A percentile compares a stretch with the other conserved stretches of the same genome.
These are phyloP conservation scores for Drosophila paranaensis DNA, from an alignment of 2,888 invertebrate genomes.

Conservation along the genomic window DNA sequence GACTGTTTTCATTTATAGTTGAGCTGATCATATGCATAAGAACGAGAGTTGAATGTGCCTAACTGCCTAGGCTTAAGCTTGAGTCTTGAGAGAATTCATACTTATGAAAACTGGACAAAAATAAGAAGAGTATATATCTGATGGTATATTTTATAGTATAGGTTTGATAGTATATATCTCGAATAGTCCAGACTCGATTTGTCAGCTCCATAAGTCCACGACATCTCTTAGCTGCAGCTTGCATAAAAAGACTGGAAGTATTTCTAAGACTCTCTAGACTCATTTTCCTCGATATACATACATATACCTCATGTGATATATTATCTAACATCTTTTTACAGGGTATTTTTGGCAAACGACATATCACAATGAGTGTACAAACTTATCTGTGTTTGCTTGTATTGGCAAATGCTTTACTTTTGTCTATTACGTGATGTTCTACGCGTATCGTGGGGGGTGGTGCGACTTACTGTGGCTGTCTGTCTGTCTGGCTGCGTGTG, in stretches of 20 bases:
- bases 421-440: conserved; percentile 48
- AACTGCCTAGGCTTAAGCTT: neutral
- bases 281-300: no score
- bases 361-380: conserved; percentile 16
- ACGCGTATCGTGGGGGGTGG: conserved; percentile 2
- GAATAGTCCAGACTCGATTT: no score
- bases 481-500: neutral
- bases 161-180: no score
- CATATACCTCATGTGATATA: no score
- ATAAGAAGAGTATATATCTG: no score
- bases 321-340: no score
- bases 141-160: no score
- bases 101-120: no score
- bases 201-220: no score
- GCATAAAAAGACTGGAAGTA: no score
- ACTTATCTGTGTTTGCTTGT: conserved; percentile 3
- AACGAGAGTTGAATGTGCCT: neutral
- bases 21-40: neutral
- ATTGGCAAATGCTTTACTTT: conserved; percentile 32
- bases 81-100: neutral
- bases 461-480: neutral
- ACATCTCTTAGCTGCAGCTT: no score
- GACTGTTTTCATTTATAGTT: neutral
- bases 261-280: no score
- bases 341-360: neutral